Evolutionary conservation across 2,113 vertebrate genomes (phyloP).

Genomic region (Aplodontia rufa): DNA sequence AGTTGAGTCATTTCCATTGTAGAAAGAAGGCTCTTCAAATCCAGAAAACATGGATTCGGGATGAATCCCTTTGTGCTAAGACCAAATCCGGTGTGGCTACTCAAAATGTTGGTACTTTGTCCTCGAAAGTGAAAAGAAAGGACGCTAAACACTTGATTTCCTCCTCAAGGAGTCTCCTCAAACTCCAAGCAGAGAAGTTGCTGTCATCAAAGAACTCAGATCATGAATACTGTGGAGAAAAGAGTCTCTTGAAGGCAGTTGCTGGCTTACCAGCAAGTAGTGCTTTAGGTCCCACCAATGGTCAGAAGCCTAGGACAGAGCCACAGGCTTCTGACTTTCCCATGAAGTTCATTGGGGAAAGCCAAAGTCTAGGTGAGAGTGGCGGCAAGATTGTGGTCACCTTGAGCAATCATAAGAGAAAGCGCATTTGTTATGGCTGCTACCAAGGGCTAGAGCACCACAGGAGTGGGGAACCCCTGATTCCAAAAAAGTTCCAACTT

Average conservation of each 20-base stretch:
- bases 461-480: conserved; percentile 79
- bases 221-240: conserved; percentile 69
- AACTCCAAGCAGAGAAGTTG: conserved; percentile 13
- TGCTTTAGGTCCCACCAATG: conserved; percentile 64
- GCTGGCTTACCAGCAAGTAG: conserved; percentile 72
- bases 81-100: conserved; percentile 33
- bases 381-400: conserved; percentile 73
- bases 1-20: conserved; percentile 39
- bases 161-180: conserved; percentile 54
- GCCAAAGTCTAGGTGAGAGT: conserved; percentile 73
- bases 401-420: conserved; percentile 82
- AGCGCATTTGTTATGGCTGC: conserved; percentile 82
- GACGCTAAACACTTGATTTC: conserved; percentile 53
- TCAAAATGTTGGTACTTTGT: conserved; percentile 47
- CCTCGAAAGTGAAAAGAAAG: conserved; percentile 70
- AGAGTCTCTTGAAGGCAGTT: conserved; percentile 68
- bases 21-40: conserved; percentile 71
- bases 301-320: conserved; percentile 45
- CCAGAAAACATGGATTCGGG: conserved; percentile 71
- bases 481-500: conserved; percentile 82
- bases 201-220: conserved; percentile 60
- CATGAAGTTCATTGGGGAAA: conserved; percentile 72
- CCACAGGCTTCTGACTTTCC: conserved; percentile 74
- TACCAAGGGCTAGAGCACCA: conserved; percentile 76
- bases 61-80: conserved; percentile 72